Base-by-base conservation (phyloP, 92 coral and sea anemone species). In the Nematostella vectensis region DNA sequence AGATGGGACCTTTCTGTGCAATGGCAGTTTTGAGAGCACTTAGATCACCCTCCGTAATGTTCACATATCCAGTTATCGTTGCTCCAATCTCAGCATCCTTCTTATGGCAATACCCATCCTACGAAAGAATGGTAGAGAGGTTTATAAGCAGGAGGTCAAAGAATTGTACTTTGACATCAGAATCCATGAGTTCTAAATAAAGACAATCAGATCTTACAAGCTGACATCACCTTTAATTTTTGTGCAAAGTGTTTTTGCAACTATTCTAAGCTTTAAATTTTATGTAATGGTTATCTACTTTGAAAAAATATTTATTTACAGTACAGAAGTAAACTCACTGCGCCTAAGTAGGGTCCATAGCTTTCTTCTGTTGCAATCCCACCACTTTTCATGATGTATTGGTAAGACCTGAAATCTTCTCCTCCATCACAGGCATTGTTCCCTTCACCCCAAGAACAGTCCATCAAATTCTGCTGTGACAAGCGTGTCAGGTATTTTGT, bases 351-450 rank as follows among this genome's bases (percentile, higher is more conserved):
- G 54, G 80, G 98, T 48, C 95, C 91, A 58, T 91, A 91, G 67
- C 77, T 74, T 25, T 70, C 52, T 59, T 86, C 96, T 52, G 96
- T 86, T 30, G 96, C 82, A 61, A 91, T 74, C 4, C 98, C 98
- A 18, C 89, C 88, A 42, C 95, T 37, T 91, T 45, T 91, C 79
- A 91, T 73, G 45, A 91, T 65, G 91, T 94, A 91, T 54, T 91
- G 93, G 39, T 77, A 91, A 18, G 98, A 83, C 9, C 96, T 83
- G 47, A 65, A 91, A 57, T 91, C 98, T 47, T 86, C 96, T 25
- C 98, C 98, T 30, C 98, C 98, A 71, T 71, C 95, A 56, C 98
- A 91, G 4, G 83, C 98, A 61, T 86, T 86, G 39, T 91, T 91
- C 21, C 96, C 96, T 64, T 68, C 85, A 2, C 98, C 98, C 98